Evolutionary conservation across 2,797 vertebrate species (phyloP).

Genomic region (Alouatta caraya): DNA sequence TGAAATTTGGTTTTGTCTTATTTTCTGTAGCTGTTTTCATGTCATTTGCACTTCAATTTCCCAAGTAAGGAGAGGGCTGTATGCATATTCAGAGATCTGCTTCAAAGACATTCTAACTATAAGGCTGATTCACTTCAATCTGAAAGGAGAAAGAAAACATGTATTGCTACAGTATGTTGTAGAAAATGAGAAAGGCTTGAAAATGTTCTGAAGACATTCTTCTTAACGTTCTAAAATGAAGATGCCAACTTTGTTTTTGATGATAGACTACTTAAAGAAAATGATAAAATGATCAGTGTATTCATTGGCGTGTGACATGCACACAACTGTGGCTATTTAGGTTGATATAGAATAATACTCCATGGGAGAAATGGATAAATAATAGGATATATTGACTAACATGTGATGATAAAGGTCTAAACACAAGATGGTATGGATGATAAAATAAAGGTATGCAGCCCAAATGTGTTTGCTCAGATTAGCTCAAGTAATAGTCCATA

Average conservation of each 20-base stretch:
- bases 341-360: background rate
- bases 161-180: background rate
- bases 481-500: background rate
- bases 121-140: background rate
- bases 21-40: background rate
- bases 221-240: slow-evolving; percentile 17
- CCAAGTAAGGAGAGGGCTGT: background rate
- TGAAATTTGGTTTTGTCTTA: background rate
- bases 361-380: background rate
- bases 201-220: background rate
- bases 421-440: background rate
- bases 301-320: background rate
- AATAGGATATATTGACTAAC: background rate
- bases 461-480: background rate
- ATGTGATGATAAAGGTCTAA: background rate
- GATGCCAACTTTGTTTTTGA: background rate
- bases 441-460: background rate
- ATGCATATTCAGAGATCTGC: background rate
- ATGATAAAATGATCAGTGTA: background rate
- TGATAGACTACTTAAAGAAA: background rate
- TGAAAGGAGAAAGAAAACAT: background rate
- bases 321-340: background rate
- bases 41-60: slow-evolving; percentile 11
- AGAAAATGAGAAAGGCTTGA: background rate
- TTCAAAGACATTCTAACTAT: background rate